These are phyloP conservation scores for Falco peregrinus DNA, from an alignment of 2,797 vertebrate species.

Conservation along the genomic window DNA sequence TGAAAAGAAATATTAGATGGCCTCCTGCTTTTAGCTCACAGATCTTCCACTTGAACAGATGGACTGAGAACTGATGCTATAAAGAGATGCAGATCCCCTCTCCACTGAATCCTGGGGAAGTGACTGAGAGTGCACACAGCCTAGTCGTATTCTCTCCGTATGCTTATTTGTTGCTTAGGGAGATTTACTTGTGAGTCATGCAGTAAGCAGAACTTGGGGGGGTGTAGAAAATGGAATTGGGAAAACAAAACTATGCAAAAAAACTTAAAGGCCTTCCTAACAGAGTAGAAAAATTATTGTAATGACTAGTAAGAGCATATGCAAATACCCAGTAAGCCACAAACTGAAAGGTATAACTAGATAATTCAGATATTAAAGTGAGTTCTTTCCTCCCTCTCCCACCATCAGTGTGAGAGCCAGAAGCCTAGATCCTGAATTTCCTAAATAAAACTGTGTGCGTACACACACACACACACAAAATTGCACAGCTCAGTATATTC, in stretches of 20 bases:
- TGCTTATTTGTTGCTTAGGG: not conserved
- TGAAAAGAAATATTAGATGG: constrained; percentile 47
- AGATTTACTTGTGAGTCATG: not conserved
- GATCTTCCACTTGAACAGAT: constrained; percentile 43
- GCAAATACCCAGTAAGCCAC: not conserved
- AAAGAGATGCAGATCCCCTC: not conserved
- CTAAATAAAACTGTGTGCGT: not conserved
- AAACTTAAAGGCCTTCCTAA: not conserved
- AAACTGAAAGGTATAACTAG: not conserved
- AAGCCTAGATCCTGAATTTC: not conserved
- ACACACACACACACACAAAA: not conserved
- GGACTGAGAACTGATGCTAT: not conserved
- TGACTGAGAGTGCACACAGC: not conserved
- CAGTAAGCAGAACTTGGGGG: not conserved
- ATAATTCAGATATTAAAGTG: not conserved
- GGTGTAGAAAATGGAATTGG: no score
- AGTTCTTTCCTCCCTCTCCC: not conserved
- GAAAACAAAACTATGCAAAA: not conserved
- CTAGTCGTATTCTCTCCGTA: not conserved
- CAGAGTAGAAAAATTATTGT: not conserved
- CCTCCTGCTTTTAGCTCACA: constrained; percentile 43
- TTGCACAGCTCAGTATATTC: not conserved
- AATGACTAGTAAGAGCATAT: not conserved
- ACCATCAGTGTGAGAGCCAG: not conserved
- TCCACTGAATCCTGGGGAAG: not conserved